phyloP scores from a whole-genome alignment of 1,140 invertebrate species.

The Papilio polyxenes region DNA sequence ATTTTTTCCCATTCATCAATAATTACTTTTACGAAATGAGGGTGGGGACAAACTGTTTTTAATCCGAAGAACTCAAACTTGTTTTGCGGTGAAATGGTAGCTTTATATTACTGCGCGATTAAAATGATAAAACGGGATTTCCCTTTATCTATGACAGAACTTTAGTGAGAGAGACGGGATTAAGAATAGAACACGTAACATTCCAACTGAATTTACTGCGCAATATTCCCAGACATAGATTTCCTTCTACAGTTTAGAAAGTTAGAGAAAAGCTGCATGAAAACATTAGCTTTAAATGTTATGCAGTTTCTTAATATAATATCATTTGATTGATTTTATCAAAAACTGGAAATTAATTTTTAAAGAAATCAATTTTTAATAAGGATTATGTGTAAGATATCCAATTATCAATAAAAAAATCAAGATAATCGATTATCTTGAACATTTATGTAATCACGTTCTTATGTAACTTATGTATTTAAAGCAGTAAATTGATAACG shows the following conservation, averaged over 20 bases:
- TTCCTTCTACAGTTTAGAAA: slow-evolving; percentile 4
- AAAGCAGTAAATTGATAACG: slow-evolving; percentile 2
- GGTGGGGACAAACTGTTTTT: neutral
- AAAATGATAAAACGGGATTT: slow-evolving; percentile 1
- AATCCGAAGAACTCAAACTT: neutral
- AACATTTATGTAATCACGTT: neutral
- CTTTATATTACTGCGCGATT: neutral
- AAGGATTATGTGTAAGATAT: neutral
- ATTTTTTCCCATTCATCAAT: neutral
- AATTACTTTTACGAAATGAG: slow-evolving; percentile 4
- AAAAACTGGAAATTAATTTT: neutral
- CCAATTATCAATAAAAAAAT: neutral
- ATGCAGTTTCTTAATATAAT: neutral
- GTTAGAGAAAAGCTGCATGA: neutral
- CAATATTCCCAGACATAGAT: neutral
- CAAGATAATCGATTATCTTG: neutral
- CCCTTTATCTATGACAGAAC: slow-evolving; percentile 1
- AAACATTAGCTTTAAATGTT: neutral
- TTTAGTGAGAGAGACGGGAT: neutral
- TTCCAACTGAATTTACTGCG: slow-evolving; percentile 21
- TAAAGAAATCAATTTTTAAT: neutral
- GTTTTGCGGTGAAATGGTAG: neutral
- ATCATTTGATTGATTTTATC: neutral
- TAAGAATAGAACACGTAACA: slow-evolving; percentile 21
- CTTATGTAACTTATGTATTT: slow-evolving; percentile 1